Percentiles rank a stretch among this genome's conserved stretches.
Evolutionary conservation across 2,113 vertebrate species (phyloP).

Genomic region (Callocephalon fimbriatum): DNA sequence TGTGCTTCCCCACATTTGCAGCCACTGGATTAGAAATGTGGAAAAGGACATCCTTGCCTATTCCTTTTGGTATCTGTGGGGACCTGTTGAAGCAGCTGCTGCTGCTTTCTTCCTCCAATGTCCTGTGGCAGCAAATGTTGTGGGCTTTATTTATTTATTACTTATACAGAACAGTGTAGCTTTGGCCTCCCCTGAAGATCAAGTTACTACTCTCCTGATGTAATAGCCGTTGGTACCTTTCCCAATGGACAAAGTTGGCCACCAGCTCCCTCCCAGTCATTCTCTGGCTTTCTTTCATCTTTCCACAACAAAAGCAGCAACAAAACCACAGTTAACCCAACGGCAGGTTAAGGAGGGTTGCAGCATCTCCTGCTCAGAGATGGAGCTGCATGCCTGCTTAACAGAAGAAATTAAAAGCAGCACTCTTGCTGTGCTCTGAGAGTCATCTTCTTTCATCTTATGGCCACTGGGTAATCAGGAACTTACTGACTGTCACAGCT

Average conservation of each 20-base stretch:
- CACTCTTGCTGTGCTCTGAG: not conserved
- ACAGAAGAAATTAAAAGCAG: not conserved
- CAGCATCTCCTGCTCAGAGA: not conserved
- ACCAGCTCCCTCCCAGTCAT: not conserved
- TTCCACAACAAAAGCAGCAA: not conserved
- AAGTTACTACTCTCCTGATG: not conserved
- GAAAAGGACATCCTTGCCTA: not conserved
- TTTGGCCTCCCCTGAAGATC: not conserved
- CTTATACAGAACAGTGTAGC: not conserved
- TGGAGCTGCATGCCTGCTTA: not conserved
- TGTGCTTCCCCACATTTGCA: not conserved
- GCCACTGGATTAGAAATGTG: not conserved
- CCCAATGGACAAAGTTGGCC: not conserved
- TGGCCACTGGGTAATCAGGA: not conserved
- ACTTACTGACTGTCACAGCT: not conserved
- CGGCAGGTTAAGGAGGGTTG: not conserved
- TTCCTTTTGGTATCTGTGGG: not conserved
- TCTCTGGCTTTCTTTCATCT: constrained; percentile 31
- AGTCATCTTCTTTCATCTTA: not conserved
- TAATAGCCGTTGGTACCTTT: not conserved
- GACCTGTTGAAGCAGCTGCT: not conserved
- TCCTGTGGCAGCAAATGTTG: not conserved
- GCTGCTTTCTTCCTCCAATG: not conserved
- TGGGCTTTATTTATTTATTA: not conserved
- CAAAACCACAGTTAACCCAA: not conserved